A percentile compares a stretch with the other conserved stretches of the same genome.
phyloP scores from a whole-genome alignment of 2,888 invertebrate genomes.

The Exocentrus adspersus region DNA sequence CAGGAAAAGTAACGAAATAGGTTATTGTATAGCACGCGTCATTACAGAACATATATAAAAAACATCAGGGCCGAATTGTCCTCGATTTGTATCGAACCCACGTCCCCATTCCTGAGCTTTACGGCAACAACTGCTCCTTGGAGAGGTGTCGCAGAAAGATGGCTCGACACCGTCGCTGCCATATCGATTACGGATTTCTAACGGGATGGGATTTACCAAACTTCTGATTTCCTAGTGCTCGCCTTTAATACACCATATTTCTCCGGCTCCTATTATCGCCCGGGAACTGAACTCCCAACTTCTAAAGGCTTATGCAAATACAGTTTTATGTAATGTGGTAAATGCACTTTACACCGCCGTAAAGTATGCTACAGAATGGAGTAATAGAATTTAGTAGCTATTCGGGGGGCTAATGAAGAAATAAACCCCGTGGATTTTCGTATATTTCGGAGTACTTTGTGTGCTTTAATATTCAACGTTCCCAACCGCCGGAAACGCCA shows the following conservation, averaged over 20 bases:
- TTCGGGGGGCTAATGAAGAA: slow-evolving; percentile 12
- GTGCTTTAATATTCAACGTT: slow-evolving; percentile 1
- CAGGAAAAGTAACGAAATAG: too few relatives aligned
- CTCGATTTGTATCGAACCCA: slow-evolving; percentile 30
- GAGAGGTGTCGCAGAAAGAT: slow-evolving; percentile 50
- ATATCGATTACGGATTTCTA: slow-evolving; percentile 51
- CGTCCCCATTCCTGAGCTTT: slow-evolving; percentile 42
- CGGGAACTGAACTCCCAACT: slow-evolving; percentile 16
- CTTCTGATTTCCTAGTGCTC: slow-evolving; percentile 38
- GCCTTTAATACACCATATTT: slow-evolving; percentile 32
- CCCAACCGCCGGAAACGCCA: background rate
- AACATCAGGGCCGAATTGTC: background rate
- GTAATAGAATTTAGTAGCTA: slow-evolving; percentile 23
- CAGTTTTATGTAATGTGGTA: slow-evolving; percentile 24
- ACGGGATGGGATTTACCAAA: slow-evolving; percentile 45
- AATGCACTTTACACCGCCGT: slow-evolving; percentile 25
- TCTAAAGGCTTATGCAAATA: slow-evolving; percentile 22
- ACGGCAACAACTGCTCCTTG: slow-evolving; percentile 50
- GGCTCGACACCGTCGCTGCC: slow-evolving; percentile 35
- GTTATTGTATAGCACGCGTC: too few relatives aligned
- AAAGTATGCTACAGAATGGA: slow-evolving; percentile 12
- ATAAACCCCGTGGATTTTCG: slow-evolving; percentile 1
- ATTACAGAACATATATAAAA: background rate
- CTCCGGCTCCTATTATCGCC: slow-evolving; percentile 21
- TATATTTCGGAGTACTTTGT: slow-evolving; percentile 1